These are phyloP conservation scores for Ditula angustiorana DNA, from an alignment of 2,888 invertebrate species.

Conservation along the genomic window DNA sequence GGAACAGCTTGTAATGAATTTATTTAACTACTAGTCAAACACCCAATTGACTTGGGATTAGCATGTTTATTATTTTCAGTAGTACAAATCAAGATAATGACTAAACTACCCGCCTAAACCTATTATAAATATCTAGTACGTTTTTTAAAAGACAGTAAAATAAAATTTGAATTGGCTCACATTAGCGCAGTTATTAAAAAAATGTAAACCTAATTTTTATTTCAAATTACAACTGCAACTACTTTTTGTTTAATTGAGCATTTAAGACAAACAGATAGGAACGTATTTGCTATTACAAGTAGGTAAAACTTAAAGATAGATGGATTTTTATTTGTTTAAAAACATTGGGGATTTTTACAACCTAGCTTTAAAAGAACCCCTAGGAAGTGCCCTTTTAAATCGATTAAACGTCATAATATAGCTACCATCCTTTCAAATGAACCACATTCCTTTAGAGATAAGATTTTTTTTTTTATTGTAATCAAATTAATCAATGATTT, in stretches of 20 bases:
- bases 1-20: slow-evolving; percentile 44
- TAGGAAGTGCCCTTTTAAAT: slow-evolving; percentile 78
- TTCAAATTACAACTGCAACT: background rate
- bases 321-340: background rate
- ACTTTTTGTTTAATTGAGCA: background rate
- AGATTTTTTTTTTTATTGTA: slow-evolving; percentile 46
- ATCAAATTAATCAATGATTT: slow-evolving; percentile 36
- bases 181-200: background rate
- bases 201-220: background rate
- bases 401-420: slow-evolving; percentile 56
- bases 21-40: background rate
- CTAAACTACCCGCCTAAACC: background rate
- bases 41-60: background rate
- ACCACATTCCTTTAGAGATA: slow-evolving; percentile 82
- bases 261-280: background rate
- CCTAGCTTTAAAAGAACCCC: slow-evolving; percentile 60
- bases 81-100: background rate
- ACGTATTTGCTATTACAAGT: background rate
- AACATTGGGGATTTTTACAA: slow-evolving; percentile 33
- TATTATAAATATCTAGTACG: background rate
- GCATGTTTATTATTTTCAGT: background rate
- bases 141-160: slow-evolving; percentile 4
- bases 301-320: background rate
- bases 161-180: background rate
- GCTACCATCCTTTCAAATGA: slow-evolving; percentile 52